phyloP scores from a whole-genome alignment of 2,113 vertebrate genomes.

The Rhinoptilus africanus region DNA sequence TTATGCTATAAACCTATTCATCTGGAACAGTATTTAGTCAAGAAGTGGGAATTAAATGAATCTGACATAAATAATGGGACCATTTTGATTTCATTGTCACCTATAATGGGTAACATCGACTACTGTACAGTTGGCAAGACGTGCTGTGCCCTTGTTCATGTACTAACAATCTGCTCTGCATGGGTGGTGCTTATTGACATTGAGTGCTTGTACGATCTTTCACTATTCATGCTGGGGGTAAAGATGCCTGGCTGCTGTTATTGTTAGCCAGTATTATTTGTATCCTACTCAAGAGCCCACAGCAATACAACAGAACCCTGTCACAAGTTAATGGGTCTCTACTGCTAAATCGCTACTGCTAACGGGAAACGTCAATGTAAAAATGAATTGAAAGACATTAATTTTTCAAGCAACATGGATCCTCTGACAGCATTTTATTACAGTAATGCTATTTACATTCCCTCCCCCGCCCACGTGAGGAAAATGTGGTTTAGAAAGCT shows the following conservation, averaged over 20 bases:
- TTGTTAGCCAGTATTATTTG: not conserved
- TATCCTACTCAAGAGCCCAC: not conserved
- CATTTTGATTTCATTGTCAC: not conserved
- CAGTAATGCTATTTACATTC: not conserved
- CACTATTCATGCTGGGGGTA: not conserved
- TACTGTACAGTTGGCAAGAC: not conserved
- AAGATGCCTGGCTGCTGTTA: not conserved
- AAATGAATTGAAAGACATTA: conserved; percentile 29
- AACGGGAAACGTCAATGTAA: conserved; percentile 14
- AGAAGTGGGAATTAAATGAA: not conserved
- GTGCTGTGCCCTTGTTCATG: not conserved
- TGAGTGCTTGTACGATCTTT: not conserved
- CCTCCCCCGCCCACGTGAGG: not conserved
- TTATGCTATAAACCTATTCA: not conserved
- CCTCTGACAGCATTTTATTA: conserved; percentile 23
- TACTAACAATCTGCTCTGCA: not conserved
- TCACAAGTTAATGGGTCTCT: conserved; percentile 17
- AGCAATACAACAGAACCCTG: not conserved
- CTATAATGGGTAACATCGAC: not conserved
- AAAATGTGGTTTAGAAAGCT: not conserved
- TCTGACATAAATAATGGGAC: not conserved
- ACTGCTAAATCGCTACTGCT: not conserved
- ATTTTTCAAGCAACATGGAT: conserved; percentile 40
- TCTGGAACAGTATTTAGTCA: not conserved
- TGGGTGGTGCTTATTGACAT: not conserved